Conservation (phyloP, 2,113 vertebrate species). For the Todiramphus saurophagus region DNA sequence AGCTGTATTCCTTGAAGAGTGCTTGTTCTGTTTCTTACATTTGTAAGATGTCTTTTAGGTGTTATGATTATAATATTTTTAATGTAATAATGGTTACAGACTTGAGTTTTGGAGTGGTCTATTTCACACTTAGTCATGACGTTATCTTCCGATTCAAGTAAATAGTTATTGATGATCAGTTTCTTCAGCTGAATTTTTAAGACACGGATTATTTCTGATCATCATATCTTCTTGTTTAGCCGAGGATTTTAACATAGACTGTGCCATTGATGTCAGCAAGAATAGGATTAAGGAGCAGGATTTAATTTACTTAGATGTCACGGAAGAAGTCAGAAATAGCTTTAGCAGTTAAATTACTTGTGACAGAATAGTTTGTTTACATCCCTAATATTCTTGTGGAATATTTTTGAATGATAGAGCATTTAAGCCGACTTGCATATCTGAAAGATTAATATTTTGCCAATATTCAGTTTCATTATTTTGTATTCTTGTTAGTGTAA, state of each 20-base stretch:
- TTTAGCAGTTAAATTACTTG: neutral
- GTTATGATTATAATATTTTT: neutral
- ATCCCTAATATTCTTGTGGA: neutral
- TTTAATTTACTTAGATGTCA: neutral
- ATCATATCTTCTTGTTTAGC: neutral
- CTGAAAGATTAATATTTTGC: constrained; percentile 21
- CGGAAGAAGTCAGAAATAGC: neutral
- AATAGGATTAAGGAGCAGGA: neutral
- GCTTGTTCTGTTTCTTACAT: neutral
- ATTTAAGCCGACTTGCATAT: neutral
- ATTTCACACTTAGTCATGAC: neutral
- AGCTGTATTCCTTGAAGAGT: neutral
- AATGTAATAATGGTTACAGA: neutral
- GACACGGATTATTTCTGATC: neutral
- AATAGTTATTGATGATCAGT: neutral
- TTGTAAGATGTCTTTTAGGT: neutral
- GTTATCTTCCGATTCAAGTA: neutral
- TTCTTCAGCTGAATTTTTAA: neutral
- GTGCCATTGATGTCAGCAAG: neutral
- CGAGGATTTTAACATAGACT: neutral
- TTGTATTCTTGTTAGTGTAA: constrained; percentile 3
- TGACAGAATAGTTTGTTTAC: constrained; percentile 14
- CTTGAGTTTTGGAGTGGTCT: neutral
- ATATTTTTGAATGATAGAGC: constrained; percentile 7
- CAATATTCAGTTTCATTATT: neutral